phyloP scores from a whole-genome alignment of 1,140 invertebrate species.

The Daktulosphaira vitifoliae region DNA sequence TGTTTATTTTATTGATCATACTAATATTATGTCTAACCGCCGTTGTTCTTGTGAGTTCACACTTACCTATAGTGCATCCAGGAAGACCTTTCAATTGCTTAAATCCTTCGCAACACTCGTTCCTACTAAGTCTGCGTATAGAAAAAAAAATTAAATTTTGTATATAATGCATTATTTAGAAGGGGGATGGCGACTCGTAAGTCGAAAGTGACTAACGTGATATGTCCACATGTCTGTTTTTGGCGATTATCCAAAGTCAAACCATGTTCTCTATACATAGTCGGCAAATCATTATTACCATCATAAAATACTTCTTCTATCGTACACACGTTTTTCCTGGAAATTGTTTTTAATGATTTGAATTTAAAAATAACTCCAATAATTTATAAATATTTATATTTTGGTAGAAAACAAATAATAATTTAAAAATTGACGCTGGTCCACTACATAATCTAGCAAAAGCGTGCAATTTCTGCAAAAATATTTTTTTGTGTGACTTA shows the following conservation, averaged over 20 bases:
- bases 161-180: no score
- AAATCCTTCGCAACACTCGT: constrained; percentile 50
- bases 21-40: no score
- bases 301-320: background rate
- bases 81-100: constrained; percentile 42
- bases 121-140: constrained; percentile 44
- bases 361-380: no score
- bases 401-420: no score
- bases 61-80: constrained; percentile 48
- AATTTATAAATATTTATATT: no score
- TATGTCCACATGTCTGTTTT: background rate
- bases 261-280: background rate
- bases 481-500: no score
- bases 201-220: background rate
- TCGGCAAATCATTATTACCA: background rate
- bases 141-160: background rate
- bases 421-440: no score
- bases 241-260: background rate
- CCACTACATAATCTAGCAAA: no score
- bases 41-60: background rate
- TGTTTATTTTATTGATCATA: no score
- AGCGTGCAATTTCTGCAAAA: no score
- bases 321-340: constrained; percentile 8
- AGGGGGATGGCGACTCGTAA: no score
- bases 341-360: no score